Evolutionary conservation across 2,113 vertebrate genomes (phyloP), one percentile per base, ranked within the genome.

Genomic region (Melanostigma gelatinosum): DNA sequence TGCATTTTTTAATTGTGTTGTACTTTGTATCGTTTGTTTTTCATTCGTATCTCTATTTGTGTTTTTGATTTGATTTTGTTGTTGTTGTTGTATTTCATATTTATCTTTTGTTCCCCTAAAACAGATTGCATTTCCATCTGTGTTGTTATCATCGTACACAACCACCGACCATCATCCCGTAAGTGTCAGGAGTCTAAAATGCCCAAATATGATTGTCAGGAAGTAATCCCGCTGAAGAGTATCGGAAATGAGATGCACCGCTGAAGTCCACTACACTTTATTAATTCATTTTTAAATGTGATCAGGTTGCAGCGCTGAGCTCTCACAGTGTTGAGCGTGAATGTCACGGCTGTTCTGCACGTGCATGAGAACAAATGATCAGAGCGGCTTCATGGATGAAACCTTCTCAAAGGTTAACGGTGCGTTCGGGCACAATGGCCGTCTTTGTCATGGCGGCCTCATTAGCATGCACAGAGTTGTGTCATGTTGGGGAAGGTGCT

Each of bases 381-480:
- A 10, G 29, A 7, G 44, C 50, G 27, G 13, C 15, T 73, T 36
- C 32, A 15, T 16, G 29, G 60, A 78, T 50, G 62, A 65, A 9
- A 36, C 65, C 27, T 52, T 24, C 6, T 15, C 11, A 36, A 77
- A 87, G 83, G 85, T 90, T 79, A 64, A 46, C 22, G 29, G 73
- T 8, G 50, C 61, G 32, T 38, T 63, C 32, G 8, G 40, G 69
- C 63, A 71, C 66, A 84, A 70, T 77, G 57, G 36, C 64, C 20
- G 4, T 62, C 77, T 77, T 77, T 78, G 75, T 82, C 48, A 2
- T 12, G 15, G 18, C 67, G n/a, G 63, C 52, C 82, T 88, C 4
- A 90, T 93, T 89, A 92, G 83, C 90, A 92, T 87, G 87, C 82
- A 52, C 46, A 6, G 42, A 50, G 87, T 50, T 63, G 77, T 72